Percentiles rank a stretch among this genome's conserved stretches.
These are phyloP conservation scores for Syncerus caffer DNA, from an alignment of 2,797 vertebrate species.

Conservation along the genomic window DNA sequence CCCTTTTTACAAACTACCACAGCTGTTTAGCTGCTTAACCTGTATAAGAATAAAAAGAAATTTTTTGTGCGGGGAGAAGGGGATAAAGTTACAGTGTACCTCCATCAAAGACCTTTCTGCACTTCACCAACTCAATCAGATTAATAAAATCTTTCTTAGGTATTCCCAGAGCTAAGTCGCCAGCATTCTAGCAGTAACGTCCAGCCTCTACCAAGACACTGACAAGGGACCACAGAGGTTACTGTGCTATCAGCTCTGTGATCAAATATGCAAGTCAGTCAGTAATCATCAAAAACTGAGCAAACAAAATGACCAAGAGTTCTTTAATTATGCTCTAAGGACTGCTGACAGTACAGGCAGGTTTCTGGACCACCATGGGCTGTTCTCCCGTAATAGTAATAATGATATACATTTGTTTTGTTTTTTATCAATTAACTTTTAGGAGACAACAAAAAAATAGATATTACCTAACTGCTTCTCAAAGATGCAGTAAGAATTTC, in stretches of 20 bases:
- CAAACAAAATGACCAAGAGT: neutral
- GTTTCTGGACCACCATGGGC: neutral
- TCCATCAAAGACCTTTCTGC: neutral
- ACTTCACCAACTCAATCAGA: neutral
- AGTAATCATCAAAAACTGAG: neutral
- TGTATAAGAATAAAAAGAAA: neutral
- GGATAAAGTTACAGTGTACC: neutral
- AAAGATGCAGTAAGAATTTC: neutral
- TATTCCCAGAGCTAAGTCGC: neutral
- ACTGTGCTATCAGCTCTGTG: neutral
- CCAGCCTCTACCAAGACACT: neutral
- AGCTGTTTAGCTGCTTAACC: neutral
- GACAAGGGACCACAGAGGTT: neutral
- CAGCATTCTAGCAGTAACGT: neutral
- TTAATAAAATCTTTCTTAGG: slow-evolving; percentile 2
- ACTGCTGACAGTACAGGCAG: neutral
- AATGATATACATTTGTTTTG: neutral
- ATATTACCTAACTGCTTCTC: neutral
- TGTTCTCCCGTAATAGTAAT: neutral
- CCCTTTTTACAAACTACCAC: neutral
- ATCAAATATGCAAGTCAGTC: neutral
- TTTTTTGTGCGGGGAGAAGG: neutral
- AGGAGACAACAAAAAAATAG: neutral
- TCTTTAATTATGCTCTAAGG: neutral
- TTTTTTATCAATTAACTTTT: neutral